Base-by-base conservation (phyloP, 2,113 vertebrate genomes). In the Ciconia stormi region DNA sequence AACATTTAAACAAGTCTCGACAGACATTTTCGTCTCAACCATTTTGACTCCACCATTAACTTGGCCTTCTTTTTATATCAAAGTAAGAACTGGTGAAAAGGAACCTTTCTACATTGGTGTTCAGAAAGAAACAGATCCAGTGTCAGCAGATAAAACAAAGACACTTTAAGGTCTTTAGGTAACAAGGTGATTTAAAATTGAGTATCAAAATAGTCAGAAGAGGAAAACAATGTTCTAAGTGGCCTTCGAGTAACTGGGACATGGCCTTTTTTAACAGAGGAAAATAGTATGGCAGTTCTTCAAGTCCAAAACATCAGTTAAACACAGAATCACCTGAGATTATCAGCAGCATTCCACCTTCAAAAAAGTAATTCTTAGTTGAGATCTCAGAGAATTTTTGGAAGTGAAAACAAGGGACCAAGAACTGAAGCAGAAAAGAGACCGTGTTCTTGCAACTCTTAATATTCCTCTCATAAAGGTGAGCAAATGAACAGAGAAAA, bases 221-320 rank as follows among this genome's bases (percentile, higher is more conserved):
- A 63, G 23, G 56, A 92, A 95, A 95, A 93, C 17, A 82, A 95
- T 13, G 25, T 66, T 90, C 11, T 59, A 59, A 66, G 46, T 18
- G n/a, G 15, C 40, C 79, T 92, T 47, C 6, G 30, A 80, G 18
- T 63, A 93, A 93, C 40, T 62, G 38, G 46, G 36, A 55, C 66
- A 59, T 8, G 23, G 62, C 27, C n/a, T 76, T 93, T 82, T 87
- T 53, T 66, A 87, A 79, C 16, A 34, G 49, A 90, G 79, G 17
- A 79, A 89, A 82, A 82, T 2, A 89, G 13, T 9, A 67, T 47
- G 13, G 20, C 50, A 62, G 65, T 42, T 85, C 22, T 73, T 82
- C 56, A 59, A 82, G 38, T 72, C 38, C 62, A 73, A 89, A 88
- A 61, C 7, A 52, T 61, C 49, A 88, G 36, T 30, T 55, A 63